These are phyloP conservation scores for Dolichomitus sp. DNA, from an alignment of 2,888 invertebrate genomes.

Conservation along the genomic window DNA sequence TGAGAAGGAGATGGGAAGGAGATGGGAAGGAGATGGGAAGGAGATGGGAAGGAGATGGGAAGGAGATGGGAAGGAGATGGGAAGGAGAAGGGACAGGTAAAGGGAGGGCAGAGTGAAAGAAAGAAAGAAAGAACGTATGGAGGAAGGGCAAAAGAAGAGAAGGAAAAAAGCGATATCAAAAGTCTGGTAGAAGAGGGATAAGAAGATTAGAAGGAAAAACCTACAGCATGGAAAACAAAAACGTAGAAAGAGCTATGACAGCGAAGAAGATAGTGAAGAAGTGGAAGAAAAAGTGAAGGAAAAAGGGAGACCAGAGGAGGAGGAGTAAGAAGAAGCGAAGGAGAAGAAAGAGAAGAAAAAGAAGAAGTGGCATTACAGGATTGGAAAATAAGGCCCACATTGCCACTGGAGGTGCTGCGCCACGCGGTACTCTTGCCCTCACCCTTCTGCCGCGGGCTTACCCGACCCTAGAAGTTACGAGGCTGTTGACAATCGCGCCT, in stretches of 20 bases:
- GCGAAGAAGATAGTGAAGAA: conserved; percentile 4
- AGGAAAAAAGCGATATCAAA: background rate
- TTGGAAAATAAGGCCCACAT: conserved; percentile 34
- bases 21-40: conserved; percentile 8
- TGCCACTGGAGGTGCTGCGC: conserved; percentile 22
- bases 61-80: background rate
- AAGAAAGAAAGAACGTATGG: background rate
- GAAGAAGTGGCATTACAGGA: background rate
- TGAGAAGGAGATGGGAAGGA: background rate
- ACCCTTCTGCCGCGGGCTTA: background rate
- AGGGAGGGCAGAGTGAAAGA: background rate
- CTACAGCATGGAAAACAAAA: too few relatives aligned
- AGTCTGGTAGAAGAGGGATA: background rate
- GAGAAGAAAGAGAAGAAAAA: background rate
- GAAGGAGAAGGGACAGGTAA: background rate
- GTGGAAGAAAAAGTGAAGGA: background rate
- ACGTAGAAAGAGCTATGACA: background rate
- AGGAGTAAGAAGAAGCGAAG: background rate
- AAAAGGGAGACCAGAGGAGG: background rate
- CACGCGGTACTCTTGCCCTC: conserved; percentile 10
- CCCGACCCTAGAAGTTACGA: conserved; percentile 72
- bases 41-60: background rate
- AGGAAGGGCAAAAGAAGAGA: background rate
- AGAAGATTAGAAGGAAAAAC: conserved; percentile 9
- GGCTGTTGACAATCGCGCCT: conserved; percentile 78